A percentile compares a stretch with the other conserved stretches of the same genome.
Conservation (phyloP, 2,113 vertebrate species). For the Leuciscus idus region DNA sequence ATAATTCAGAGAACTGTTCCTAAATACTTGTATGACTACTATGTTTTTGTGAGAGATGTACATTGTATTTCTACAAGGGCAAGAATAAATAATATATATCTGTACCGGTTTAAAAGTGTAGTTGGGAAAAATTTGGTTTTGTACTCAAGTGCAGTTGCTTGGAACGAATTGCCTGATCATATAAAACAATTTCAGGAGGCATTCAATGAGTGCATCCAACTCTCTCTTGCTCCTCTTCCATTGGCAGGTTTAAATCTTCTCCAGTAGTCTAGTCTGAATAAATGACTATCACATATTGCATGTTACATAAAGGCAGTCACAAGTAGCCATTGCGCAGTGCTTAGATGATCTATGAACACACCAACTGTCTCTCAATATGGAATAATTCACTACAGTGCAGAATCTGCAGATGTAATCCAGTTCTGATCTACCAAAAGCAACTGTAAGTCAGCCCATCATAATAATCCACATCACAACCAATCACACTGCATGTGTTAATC, state of each 20-base stretch:
- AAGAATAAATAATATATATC: no score
- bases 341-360: neutral
- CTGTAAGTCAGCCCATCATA: neutral
- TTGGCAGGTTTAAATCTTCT: conserved; percentile 5
- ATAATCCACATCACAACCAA: neutral
- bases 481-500: neutral
- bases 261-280: neutral
- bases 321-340: neutral
- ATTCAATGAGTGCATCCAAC: neutral
- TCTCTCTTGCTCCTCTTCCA: neutral
- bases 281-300: conserved; percentile 6
- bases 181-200: no score
- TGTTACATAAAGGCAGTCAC: conserved; percentile 6
- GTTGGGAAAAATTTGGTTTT: no score
- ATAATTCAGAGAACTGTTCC: no score
- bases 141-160: no score
- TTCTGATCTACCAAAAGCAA: conserved; percentile 5
- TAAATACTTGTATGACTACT: no score
- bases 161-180: no score
- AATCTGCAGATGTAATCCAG: neutral
- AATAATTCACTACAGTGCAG: neutral
- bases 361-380: conserved; percentile 4
- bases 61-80: no score
- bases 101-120: no score
- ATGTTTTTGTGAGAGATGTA: no score